A percentile compares a stretch with the other conserved stretches of the same genome.
Conservation (phyloP, 2,888 invertebrate genomes). For the Acanthosepion pharaonis region DNA sequence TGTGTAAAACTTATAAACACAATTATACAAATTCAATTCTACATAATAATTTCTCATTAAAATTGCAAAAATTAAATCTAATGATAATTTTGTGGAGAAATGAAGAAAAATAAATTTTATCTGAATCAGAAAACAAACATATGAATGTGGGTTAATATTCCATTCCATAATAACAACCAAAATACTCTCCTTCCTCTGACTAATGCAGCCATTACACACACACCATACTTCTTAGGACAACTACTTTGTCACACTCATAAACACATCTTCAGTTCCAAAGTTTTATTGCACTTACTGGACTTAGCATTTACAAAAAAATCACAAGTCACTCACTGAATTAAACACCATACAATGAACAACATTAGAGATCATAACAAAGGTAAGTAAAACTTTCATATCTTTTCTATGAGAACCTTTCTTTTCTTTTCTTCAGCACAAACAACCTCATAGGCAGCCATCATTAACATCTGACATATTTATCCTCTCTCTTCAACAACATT, state of each 20-base stretch:
- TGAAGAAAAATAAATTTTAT: neutral
- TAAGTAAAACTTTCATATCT: neutral
- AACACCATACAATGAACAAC: neutral
- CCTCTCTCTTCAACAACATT: neutral
- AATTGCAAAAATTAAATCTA: neutral
- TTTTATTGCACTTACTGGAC: neutral
- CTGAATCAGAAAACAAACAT: neutral
- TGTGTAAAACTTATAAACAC: too few relatives aligned
- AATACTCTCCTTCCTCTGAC: neutral
- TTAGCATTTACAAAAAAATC: neutral
- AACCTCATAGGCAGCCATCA: neutral
- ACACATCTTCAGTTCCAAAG: neutral
- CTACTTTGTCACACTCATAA: neutral
- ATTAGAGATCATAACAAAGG: neutral
- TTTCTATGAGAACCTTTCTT: neutral
- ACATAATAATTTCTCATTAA: neutral
- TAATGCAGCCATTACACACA: neutral
- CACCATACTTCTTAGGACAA: conserved; percentile 20
- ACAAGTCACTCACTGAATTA: neutral
- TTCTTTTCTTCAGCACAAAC: neutral
- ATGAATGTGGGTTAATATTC: neutral
- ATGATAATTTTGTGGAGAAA: neutral
- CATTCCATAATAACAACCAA: neutral
- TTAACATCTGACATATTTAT: neutral
- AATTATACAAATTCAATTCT: neutral